A percentile compares a stretch with the other conserved stretches of the same genome.
Evolutionary conservation across 2,797 vertebrate genomes (phyloP).

Genomic region (Aselliscus stoliczkanus): DNA sequence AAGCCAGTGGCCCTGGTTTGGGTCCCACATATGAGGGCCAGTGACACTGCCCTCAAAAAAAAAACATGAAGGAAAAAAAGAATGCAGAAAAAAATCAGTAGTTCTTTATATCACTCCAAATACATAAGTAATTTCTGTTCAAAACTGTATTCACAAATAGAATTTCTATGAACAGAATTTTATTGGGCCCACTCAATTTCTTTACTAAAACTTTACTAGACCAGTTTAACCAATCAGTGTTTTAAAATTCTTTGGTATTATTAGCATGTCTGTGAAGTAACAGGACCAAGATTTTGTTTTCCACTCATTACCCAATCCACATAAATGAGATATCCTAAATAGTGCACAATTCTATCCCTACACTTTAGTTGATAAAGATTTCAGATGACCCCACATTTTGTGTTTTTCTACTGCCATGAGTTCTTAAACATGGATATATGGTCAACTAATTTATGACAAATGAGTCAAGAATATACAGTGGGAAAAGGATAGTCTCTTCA

Average conservation of each 20-base stretch:
- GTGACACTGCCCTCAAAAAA: too few relatives aligned
- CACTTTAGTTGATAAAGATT: not conserved
- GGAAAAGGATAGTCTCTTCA: too few relatives aligned
- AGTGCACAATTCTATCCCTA: not conserved
- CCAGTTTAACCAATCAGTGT: not conserved
- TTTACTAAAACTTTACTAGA: not conserved
- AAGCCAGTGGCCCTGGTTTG: too few relatives aligned
- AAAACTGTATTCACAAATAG: conserved; percentile 33
- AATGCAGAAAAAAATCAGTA: not conserved
- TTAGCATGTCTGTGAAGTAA: not conserved
- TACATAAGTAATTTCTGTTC: conserved; percentile 1
- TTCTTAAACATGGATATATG: not conserved
- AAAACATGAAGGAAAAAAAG: not conserved
- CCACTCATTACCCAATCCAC: not conserved
- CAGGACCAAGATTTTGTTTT: conserved; percentile 7
- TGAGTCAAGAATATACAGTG: too few relatives aligned
- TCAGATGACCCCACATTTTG: not conserved
- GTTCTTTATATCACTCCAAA: conserved; percentile 5
- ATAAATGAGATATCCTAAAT: not conserved
- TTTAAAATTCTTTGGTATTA: not conserved
- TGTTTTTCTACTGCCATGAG: not conserved
- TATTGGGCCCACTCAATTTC: not conserved
- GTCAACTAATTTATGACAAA: too few relatives aligned
- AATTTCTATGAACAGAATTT: not conserved
- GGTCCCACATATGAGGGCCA: too few relatives aligned